Base-by-base conservation (phyloP, 2,888 invertebrate species). In the Cecidostiba fungosa region DNA sequence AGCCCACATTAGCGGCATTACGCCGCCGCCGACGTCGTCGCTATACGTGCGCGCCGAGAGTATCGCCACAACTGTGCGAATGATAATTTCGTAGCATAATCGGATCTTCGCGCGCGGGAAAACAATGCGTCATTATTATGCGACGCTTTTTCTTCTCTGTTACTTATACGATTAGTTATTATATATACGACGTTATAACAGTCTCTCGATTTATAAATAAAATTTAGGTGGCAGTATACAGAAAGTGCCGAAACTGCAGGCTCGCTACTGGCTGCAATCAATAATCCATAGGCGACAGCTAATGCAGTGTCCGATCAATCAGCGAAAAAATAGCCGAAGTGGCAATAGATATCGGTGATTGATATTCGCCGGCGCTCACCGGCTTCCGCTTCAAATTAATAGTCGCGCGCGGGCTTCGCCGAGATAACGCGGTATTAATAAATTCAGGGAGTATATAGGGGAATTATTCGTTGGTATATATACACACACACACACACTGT, bases 261-360 rank as follows among this genome's bases (percentile, higher is more conserved):
- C 54, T 73, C 66, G 47, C 78, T 74, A 70, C 59, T 12, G 29
- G 6, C 1, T 26, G 50, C 79, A 83, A 85, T 85, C 82, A 83
- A 85, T 82, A 83, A 85, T 59, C 62, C n/a, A 32, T 12, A 36
- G 32, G 29, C 54, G 74, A 83, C 82, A 79, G 74, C 82, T 82
- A 85, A 85, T 85, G 76, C 79, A 76, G 74, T 62, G 54, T 32
- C 47, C 59, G 32, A 78, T 81, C 69, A 82, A 84, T 84, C 70
- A 70, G 77, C 23, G 54, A 80, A 82, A 82, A 66, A 80, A 82
- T 50, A 82, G 47, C 77, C 47, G 23, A 50, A 77, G 85, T 73
- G 47, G 54, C 78, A 79, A 85, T 66, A 82, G 82, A 85, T 84
- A 84, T 84, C 80, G 70, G 59, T 85, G 85, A 85, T 85, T 85